These are phyloP conservation scores for Drosophila auraria DNA, from an alignment of 1,140 invertebrate species.

Conservation along the genomic window DNA sequence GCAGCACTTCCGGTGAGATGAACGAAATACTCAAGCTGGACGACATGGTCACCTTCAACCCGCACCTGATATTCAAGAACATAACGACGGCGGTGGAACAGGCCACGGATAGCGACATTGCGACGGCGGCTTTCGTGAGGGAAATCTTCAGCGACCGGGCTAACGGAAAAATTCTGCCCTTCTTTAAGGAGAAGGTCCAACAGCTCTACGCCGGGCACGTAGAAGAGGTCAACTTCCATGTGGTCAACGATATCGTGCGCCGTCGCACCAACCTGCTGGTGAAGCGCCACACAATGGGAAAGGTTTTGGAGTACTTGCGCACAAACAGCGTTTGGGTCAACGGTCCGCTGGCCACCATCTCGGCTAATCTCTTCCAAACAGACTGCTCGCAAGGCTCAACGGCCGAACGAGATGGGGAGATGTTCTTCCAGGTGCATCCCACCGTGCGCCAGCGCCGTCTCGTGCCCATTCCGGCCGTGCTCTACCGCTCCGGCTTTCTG, in stretches of 20 bases:
- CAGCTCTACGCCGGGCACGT: conserved; percentile 94
- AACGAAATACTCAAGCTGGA: conserved; percentile 93
- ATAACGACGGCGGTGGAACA: conserved; percentile 91
- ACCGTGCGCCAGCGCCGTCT: conserved; percentile 91
- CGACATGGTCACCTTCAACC: conserved; percentile 95
- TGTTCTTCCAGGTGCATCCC: conserved; percentile 93
- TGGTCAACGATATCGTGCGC: conserved; percentile 91
- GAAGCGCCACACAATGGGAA: conserved; percentile 91
- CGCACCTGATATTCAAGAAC: conserved; percentile 93
- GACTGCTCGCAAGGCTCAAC: conserved; percentile 90
- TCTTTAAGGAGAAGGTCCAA: conserved; percentile 93
- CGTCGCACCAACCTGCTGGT: conserved; percentile 92
- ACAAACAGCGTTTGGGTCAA: conserved; percentile 89
- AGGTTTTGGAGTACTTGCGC: conserved; percentile 91
- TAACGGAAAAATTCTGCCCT: conserved; percentile 92
- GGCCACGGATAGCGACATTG: conserved; percentile 88
- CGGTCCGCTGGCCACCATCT: conserved; percentile 91
- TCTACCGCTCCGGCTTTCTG: conserved; percentile 90
- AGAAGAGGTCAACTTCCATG: conserved; percentile 92
- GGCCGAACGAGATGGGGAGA: conserved; percentile 91
- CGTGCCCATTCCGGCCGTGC: conserved; percentile 92
- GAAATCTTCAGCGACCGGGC: conserved; percentile 91
- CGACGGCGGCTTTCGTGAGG: conserved; percentile 90
- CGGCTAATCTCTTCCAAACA: conserved; percentile 92
- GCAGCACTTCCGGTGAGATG: conserved; percentile 95